Base-by-base conservation (phyloP, 2,888 invertebrate species). In the Phengaris arion region DNA sequence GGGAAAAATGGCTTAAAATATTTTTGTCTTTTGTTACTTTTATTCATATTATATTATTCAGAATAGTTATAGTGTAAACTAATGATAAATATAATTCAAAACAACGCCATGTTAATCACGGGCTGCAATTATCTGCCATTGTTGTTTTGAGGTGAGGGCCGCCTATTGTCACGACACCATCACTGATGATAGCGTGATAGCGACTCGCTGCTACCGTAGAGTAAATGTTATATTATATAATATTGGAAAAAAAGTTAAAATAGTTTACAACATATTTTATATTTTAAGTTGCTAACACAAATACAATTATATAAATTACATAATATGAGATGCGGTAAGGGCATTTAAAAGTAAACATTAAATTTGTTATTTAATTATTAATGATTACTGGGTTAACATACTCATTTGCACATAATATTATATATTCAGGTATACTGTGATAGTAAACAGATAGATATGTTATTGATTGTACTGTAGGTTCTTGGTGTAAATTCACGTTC, bases 121-220 rank as follows among this genome's bases (percentile, higher is more conserved):
- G 35, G 35, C 64, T 35, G 64, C 45, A 64, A 64, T 64, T 64
- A 64, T 64, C 12, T 35, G 64, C 64, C 64, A 64, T 64, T 64
- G 64, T 64, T 64, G 64, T 64, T 64, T 64, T 64, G 35, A 64
- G 64, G 64, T 64, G 64, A 64, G 64, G 64, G 64, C 35, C 64
- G 35, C 35, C 64, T 6, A 64, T 64, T 64, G 35, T 64, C 64
- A 64, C 64, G 64, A 64, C 64, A 45, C 52, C 52, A 52, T 35
- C 57, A 15, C 64, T 45, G 64, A 64, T 64, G 64, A 64, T 45
- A 64, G 35, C 64, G 35, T 45, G 64, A 64, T 64, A 45, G 64
- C 12, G 64, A 7, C 35, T 10, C 64, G 6, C 12, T 35, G 64
- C 64, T 45, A 64, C 57, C 8, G 57, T 9, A 3, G n/a, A 55